phyloP scores from a whole-genome alignment of 2,888 invertebrate genomes.

The Leptinotarsa rubiginosa region DNA sequence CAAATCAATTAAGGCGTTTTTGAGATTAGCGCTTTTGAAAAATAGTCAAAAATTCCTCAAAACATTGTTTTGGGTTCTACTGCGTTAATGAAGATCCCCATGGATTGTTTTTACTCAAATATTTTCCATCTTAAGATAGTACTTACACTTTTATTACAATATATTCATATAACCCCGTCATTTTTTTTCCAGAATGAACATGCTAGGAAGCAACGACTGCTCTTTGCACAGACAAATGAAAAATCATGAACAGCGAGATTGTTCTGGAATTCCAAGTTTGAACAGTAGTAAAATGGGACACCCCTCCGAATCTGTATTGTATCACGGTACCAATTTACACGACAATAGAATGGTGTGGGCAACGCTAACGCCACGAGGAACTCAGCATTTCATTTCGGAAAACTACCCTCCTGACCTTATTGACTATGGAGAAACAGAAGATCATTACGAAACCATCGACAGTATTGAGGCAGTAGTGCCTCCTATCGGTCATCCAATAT shows the following conservation, averaged over 20 bases:
- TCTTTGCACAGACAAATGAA: constrained; percentile 65
- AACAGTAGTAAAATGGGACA: constrained; percentile 62
- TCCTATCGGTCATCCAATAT: constrained; percentile 12
- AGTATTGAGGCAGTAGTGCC: constrained; percentile 42
- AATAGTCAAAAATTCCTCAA: no score
- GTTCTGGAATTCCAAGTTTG: constrained; percentile 64
- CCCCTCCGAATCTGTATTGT: constrained; percentile 61
- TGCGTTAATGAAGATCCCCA: no score
- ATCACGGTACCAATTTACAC: constrained; percentile 56
- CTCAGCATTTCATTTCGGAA: constrained; percentile 80
- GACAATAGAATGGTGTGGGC: constrained; percentile 76
- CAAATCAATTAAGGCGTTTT: no score
- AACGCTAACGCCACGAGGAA: constrained; percentile 84
- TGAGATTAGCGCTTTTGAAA: no score
- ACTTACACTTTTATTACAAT: background rate
- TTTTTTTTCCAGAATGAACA: constrained; percentile 66
- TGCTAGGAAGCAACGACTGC: constrained; percentile 71
- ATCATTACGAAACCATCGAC: constrained; percentile 80
- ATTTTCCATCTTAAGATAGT: no score
- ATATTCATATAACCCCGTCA: background rate
- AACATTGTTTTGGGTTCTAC: no score
- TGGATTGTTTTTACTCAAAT: no score
- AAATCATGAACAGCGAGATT: constrained; percentile 64
- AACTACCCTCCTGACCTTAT: constrained; percentile 72
- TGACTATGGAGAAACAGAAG: constrained; percentile 69